These are phyloP conservation scores for Hirundo rustica DNA, from an alignment of 2,797 vertebrate species.

Conservation along the genomic window DNA sequence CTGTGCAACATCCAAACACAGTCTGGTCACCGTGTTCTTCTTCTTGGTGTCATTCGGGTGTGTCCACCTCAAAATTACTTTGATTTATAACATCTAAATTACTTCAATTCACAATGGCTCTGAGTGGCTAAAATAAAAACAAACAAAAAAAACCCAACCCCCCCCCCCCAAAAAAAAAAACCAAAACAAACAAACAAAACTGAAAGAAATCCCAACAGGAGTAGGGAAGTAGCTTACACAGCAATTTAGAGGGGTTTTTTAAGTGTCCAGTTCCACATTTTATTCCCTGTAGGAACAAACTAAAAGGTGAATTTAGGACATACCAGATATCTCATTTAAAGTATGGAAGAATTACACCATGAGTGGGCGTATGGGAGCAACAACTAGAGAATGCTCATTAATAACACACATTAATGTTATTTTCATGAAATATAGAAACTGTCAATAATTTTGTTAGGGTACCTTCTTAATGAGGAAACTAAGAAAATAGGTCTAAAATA, in stretches of 20 bases:
- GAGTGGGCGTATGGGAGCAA: background rate
- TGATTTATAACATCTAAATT: background rate
- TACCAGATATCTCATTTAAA: background rate
- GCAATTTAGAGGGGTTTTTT: background rate
- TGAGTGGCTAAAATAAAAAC: background rate
- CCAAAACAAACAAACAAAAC: background rate
- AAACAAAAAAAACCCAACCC: background rate
- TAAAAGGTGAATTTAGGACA: background rate
- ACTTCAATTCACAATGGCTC: background rate
- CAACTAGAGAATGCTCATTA: background rate
- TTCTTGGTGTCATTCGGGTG: background rate
- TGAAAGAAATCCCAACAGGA: background rate
- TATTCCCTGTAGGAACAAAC: background rate
- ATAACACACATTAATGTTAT: background rate
- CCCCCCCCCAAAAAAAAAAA: too few species aligned
- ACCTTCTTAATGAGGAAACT: background rate
- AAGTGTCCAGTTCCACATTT: background rate
- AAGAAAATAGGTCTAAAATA: background rate
- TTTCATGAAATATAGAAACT: background rate
- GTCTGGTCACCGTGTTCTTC: background rate
- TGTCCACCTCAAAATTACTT: background rate
- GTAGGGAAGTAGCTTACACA: background rate
- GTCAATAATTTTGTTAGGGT: background rate
- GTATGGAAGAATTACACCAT: background rate
- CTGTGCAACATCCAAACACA: background rate